phyloP scores from a whole-genome alignment of 2,113 vertebrate genomes.

The Pelobates fuscus region DNA sequence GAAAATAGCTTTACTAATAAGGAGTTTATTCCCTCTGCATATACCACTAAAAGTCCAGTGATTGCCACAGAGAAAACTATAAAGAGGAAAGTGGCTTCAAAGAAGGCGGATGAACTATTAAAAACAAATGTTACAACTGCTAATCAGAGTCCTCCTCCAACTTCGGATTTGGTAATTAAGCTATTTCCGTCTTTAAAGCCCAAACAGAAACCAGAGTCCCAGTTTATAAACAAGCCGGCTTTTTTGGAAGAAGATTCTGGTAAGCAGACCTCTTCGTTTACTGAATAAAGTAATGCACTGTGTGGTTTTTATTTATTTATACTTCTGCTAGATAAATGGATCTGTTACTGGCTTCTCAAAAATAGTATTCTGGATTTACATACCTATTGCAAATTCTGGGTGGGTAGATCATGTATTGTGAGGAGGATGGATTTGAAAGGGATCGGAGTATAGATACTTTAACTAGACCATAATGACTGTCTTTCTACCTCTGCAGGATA shows the following conservation, averaged over 20 bases:
- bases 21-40: conserved; percentile 45
- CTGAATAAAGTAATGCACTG: no score
- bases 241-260: conserved; percentile 66
- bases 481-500: no score
- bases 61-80: conserved; percentile 63
- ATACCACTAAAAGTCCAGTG: conserved; percentile 46
- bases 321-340: no score
- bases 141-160: conserved; percentile 62
- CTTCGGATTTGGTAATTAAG: conserved; percentile 82
- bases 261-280: conserved; percentile 58
- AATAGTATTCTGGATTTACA: no score
- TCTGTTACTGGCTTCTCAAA: no score
- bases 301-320: no score
- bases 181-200: conserved; percentile 87
- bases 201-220: conserved; percentile 65
- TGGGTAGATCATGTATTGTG: no score
- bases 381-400: no score
- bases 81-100: conserved; percentile 80
- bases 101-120: conserved; percentile 59
- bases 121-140: conserved; percentile 44
- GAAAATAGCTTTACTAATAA: conserved; percentile 44
- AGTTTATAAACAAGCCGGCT: conserved; percentile 37
- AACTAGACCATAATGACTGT: no score
- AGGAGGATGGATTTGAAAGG: no score
- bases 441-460: no score